Percentiles rank a stretch among this genome's conserved stretches.
phyloP scores from a whole-genome alignment of 2,888 invertebrate species.

The Hyposoter dolosus region DNA sequence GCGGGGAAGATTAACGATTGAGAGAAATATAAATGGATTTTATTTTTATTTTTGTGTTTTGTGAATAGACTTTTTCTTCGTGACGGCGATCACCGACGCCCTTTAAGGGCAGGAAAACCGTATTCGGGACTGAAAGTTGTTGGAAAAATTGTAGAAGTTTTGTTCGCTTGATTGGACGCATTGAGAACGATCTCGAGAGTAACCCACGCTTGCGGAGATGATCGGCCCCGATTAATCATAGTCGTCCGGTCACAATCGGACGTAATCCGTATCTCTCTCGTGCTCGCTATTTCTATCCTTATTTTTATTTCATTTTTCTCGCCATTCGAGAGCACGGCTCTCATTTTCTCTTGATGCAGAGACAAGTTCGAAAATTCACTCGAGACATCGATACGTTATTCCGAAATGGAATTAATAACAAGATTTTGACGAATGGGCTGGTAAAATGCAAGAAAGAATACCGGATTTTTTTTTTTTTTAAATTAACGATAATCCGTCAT shows the following conservation, averaged over 20 bases:
- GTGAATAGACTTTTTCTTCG: constrained; percentile 42
- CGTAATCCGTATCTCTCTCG: constrained; percentile 74
- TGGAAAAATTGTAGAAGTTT: constrained; percentile 26
- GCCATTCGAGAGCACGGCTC: constrained; percentile 30
- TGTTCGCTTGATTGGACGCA: constrained; percentile 71
- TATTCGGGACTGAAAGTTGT: constrained; percentile 14
- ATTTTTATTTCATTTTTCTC: constrained; percentile 29
- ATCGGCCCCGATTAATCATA: constrained; percentile 78
- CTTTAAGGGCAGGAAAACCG: constrained; percentile 41
- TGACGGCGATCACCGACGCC: not conserved
- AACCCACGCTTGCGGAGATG: constrained; percentile 61
- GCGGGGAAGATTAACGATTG: constrained; percentile 37
- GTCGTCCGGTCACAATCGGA: constrained; percentile 74
- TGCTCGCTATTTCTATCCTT: constrained; percentile 11
- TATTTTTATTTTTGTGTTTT: constrained; percentile 17
- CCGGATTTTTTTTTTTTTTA: not conserved
- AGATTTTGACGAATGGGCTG: constrained; percentile 74
- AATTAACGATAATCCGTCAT: constrained; percentile 28
- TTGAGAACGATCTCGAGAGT: constrained; percentile 67
- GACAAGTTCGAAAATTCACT: constrained; percentile 72
- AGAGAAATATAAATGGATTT: constrained; percentile 42
- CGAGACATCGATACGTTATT: constrained; percentile 72
- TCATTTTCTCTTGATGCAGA: constrained; percentile 67
- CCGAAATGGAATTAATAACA: constrained; percentile 74
- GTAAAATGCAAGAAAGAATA: constrained; percentile 13